Percentiles rank a stretch among this genome's conserved stretches.
These are phyloP conservation scores for Drosophila kuntzei DNA, from an alignment of 2,888 invertebrate genomes.

Conservation along the genomic window DNA sequence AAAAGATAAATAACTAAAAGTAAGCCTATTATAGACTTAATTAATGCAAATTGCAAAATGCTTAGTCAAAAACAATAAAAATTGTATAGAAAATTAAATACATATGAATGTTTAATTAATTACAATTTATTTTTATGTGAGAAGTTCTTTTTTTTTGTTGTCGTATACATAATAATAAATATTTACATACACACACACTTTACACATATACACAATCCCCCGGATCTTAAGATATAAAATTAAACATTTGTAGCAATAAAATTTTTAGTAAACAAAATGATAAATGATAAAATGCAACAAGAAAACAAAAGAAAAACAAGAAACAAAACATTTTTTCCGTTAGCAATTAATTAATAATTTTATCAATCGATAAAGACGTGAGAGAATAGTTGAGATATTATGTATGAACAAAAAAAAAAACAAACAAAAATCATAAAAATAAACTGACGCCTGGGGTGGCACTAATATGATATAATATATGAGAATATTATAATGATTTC, in stretches of 20 bases:
- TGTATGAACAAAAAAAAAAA: constrained; percentile 18
- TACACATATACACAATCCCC: constrained; percentile 25
- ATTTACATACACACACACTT: constrained; percentile 24
- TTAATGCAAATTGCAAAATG: constrained; percentile 77
- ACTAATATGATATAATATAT: constrained; percentile 27
- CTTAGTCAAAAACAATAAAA: constrained; percentile 76
- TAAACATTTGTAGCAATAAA: constrained; percentile 60
- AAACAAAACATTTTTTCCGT: constrained; percentile 40
- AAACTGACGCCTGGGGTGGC: constrained; percentile 26
- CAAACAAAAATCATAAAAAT: constrained; percentile 5
- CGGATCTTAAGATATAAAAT: constrained; percentile 53
- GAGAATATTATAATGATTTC: constrained; percentile 20
- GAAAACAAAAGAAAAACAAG: constrained; percentile 6
- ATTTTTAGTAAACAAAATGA: constrained; percentile 56
- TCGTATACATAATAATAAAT: constrained; percentile 38
- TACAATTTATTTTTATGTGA: constrained; percentile 66
- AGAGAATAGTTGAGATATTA: constrained; percentile 36
- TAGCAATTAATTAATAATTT: constrained; percentile 47
- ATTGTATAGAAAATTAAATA: constrained; percentile 77
- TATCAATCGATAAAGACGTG: constrained; percentile 35
- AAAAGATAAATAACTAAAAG: constrained; percentile 49
- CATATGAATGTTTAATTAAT: constrained; percentile 76
- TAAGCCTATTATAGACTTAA: constrained; percentile 81
- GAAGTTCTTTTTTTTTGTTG: constrained; percentile 56
- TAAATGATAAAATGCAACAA: constrained; percentile 20